A percentile compares a stretch with the other conserved stretches of the same genome.
These are phyloP conservation scores for Staurois parvus DNA, from an alignment of 2,797 vertebrate genomes.

Conservation along the genomic window DNA sequence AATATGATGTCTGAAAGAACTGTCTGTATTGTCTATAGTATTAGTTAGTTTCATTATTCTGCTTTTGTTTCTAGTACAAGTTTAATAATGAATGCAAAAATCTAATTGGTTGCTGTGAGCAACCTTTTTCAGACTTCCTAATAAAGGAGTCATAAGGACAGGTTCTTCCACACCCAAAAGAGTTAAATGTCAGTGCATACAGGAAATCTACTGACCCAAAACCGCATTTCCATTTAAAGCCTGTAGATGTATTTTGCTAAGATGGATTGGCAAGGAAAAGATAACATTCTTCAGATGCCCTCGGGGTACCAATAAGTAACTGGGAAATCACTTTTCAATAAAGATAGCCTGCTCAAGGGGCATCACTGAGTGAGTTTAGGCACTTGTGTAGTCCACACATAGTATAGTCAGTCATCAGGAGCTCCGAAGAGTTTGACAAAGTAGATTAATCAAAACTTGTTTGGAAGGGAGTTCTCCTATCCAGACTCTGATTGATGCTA, in stretches of 20 bases:
- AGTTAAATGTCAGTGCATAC: conserved; percentile 13
- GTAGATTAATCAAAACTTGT: conserved; percentile 47
- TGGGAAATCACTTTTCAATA: conserved; percentile 39
- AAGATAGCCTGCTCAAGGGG: conserved; percentile 31
- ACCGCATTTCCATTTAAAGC: conserved; percentile 31
- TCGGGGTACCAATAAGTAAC: conserved; percentile 46
- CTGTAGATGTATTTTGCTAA: conserved; percentile 2
- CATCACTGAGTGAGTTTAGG: conserved; percentile 16
- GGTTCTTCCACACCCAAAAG: not conserved
- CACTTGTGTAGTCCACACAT: conserved; percentile 31
- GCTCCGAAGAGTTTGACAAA: conserved; percentile 38
- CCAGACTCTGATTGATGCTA: conserved; percentile 33
- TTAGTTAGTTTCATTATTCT: not conserved
- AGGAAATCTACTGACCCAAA: conserved; percentile 19
- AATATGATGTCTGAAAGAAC: not conserved
- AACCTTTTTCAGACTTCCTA: not conserved
- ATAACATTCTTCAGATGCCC: conserved; percentile 48
- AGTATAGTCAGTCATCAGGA: conserved; percentile 20
- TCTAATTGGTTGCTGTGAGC: not conserved
- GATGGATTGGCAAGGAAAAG: conserved; percentile 50
- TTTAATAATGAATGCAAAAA: not conserved
- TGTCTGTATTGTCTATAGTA: not conserved
- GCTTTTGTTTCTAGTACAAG: not conserved
- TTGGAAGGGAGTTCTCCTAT: conserved; percentile 28
- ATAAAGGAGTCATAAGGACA: not conserved